phyloP scores from a whole-genome alignment of 2,888 invertebrate genomes.

The Axea sp. region DNA sequence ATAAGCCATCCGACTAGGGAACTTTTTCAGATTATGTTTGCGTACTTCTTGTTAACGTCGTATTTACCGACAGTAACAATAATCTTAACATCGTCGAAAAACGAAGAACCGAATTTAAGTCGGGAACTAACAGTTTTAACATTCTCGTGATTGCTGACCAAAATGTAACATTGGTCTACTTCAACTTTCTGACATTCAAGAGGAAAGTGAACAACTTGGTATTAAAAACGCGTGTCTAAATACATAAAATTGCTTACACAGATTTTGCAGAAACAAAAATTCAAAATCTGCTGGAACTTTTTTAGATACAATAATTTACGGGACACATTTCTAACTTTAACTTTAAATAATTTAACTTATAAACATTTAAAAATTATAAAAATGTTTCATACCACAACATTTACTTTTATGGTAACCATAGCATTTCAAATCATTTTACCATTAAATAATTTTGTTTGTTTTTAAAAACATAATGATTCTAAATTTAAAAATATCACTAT shows the following conservation, averaged over 20 bases:
- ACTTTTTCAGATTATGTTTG: slow-evolving; percentile 65
- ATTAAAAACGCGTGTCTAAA: background rate
- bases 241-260: background rate
- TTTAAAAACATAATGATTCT: too few relatives aligned
- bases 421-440: too few relatives aligned
- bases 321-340: too few relatives aligned
- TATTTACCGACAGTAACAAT: slow-evolving; percentile 64
- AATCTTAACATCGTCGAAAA: slow-evolving; percentile 53
- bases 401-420: too few relatives aligned
- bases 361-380: too few relatives aligned
- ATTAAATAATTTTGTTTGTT: too few relatives aligned
- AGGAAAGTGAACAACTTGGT: background rate
- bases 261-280: too few relatives aligned
- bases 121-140: slow-evolving; percentile 29
- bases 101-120: slow-evolving; percentile 14
- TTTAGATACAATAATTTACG: too few relatives aligned
- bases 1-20: slow-evolving; percentile 55
- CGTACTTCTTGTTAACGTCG: slow-evolving; percentile 66
- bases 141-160: slow-evolving; percentile 25
- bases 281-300: too few relatives aligned
- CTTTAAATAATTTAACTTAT: too few relatives aligned
- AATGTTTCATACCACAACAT: too few relatives aligned
- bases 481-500: too few relatives aligned
- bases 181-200: background rate
- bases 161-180: slow-evolving; percentile 32